phyloP scores from a whole-genome alignment of 1,140 invertebrate species.

The Homarus americanus region DNA sequence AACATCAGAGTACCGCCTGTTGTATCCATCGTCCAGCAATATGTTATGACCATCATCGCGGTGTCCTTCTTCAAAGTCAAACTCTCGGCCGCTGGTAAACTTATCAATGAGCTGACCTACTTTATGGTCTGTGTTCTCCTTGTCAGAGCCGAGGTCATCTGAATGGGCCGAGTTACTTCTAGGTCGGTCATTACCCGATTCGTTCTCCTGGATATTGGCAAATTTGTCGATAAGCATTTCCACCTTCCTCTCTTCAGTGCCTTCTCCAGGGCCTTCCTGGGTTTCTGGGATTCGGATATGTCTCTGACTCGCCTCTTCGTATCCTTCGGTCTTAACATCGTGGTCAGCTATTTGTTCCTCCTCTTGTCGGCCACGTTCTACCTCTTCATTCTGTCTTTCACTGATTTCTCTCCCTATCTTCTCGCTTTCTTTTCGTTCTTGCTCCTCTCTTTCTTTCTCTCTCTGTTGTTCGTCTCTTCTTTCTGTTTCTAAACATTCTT shows the following conservation, averaged over 20 bases:
- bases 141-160: not conserved
- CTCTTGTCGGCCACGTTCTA: not conserved
- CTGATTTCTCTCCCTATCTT: not conserved
- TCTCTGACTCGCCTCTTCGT: constrained; percentile 5
- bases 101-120: constrained; percentile 41
- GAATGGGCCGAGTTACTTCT: not conserved
- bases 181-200: not conserved
- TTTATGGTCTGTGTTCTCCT: not conserved
- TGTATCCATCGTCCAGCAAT: not conserved
- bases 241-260: not conserved
- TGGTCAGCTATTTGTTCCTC: not conserved
- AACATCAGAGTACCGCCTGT: constrained; percentile 40
- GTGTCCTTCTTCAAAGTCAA: not conserved
- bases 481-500: not conserved
- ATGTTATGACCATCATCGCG: not conserved
- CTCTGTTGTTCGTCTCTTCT: not conserved
- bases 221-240: not conserved
- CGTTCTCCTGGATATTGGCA: not conserved
- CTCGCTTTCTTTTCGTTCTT: not conserved
- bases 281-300: no score
- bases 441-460: not conserved
- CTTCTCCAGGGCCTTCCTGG: not conserved
- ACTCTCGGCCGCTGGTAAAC: constrained; percentile 27
- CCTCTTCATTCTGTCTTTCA: not conserved
- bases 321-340: not conserved